Evolutionary conservation across 2,113 vertebrate species (phyloP).

Genomic region (Pseudopodoces humilis): DNA sequence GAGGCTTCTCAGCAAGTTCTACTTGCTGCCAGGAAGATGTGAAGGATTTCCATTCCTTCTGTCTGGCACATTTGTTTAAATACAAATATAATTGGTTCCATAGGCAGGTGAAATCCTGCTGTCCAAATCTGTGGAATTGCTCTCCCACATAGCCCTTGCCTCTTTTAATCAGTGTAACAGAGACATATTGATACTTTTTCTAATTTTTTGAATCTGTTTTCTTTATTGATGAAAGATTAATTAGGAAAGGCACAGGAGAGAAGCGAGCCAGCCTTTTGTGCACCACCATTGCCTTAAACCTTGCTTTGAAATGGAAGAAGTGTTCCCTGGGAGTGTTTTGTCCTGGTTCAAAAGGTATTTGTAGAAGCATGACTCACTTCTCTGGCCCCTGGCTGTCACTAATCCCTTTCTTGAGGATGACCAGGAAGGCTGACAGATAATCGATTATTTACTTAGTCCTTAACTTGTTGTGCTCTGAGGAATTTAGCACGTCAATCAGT

Average conservation of each 20-base stretch:
- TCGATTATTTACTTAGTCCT: slow-evolving; percentile 50
- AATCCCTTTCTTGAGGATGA: background rate
- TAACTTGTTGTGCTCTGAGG: slow-evolving; percentile 40
- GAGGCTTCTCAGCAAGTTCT: background rate
- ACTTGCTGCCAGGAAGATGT: background rate
- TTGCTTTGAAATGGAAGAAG: background rate
- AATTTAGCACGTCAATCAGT: slow-evolving; percentile 28
- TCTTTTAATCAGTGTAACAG: background rate
- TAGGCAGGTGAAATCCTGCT: background rate
- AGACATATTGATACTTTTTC: background rate
- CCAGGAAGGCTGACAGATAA: slow-evolving; percentile 48
- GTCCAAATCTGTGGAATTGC: background rate
- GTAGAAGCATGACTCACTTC: background rate
- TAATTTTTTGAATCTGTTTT: background rate
- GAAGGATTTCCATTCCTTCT: background rate
- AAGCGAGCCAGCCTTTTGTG: background rate
- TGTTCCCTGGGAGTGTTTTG: background rate
- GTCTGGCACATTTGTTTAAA: background rate
- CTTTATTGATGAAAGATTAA: background rate
- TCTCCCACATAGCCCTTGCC: background rate
- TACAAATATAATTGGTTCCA: background rate
- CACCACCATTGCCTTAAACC: background rate
- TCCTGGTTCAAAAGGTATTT: background rate
- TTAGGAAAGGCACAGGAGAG: background rate
- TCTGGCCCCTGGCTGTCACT: background rate